Evolutionary conservation across 2,888 invertebrate species (phyloP).

Genomic region (Lycophotia porphyrea): DNA sequence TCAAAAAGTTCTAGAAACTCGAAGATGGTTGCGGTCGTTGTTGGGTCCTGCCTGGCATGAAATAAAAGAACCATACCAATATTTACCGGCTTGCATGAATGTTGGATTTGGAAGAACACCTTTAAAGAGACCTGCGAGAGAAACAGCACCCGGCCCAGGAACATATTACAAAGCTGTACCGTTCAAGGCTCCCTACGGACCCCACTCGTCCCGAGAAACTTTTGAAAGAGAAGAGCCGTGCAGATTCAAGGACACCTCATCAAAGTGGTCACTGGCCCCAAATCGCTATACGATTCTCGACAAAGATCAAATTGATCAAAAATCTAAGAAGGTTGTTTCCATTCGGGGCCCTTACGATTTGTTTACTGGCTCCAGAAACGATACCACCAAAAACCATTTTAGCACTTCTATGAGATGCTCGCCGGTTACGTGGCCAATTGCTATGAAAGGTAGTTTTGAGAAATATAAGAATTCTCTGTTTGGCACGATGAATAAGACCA

Average conservation of each 20-base stretch:
- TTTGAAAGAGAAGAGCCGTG: constrained; percentile 83
- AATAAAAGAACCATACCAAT: constrained; percentile 66
- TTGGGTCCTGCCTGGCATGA: constrained; percentile 84
- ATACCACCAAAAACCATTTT: constrained; percentile 88
- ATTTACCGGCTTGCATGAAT: constrained; percentile 78
- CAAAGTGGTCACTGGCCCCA: constrained; percentile 82
- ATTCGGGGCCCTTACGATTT: constrained; percentile 84
- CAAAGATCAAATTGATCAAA: constrained; percentile 79
- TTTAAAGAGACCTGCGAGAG: constrained; percentile 68
- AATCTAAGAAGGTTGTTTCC: constrained; percentile 81
- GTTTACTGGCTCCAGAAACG: constrained; percentile 88
- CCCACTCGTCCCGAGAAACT: constrained; percentile 79
- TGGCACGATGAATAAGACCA: constrained; percentile 84
- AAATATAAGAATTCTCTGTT: constrained; percentile 78
- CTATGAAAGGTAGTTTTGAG: constrained; percentile 78
- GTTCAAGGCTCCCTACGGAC: constrained; percentile 79
- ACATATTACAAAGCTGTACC: constrained; percentile 79
- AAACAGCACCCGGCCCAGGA: constrained; percentile 79
- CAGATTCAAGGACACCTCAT: constrained; percentile 77
- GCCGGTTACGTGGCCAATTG: constrained; percentile 83
- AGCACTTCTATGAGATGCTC: constrained; percentile 73
- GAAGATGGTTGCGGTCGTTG: constrained; percentile 75
- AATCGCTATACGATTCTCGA: constrained; percentile 83
- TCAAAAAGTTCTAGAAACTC: constrained; percentile 75
- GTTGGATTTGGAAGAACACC: constrained; percentile 81